Base-by-base conservation (phyloP, 2,797 vertebrate species). In the Lacerta bilineata region DNA sequence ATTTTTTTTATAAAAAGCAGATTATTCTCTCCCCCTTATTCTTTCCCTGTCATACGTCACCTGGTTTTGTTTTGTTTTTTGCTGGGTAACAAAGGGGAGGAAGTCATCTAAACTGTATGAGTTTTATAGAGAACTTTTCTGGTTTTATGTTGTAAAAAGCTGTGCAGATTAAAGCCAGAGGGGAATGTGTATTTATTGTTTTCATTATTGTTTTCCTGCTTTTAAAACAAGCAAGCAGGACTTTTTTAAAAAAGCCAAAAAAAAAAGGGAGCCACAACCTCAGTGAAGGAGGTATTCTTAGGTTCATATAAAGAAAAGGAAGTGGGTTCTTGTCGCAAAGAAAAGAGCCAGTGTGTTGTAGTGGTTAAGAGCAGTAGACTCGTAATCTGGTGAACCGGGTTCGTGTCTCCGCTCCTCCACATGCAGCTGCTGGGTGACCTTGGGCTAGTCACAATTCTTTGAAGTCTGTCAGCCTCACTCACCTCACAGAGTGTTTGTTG, bases 51-150 rank as follows among this genome's bases (percentile, higher is more conserved):
- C n/a, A 66, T 25, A n/a, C 8, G 15, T 36, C 29, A 43, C 59
- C 81, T 29, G 15, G 20, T 10, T n/a, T 17, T 23, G 59, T 80
- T 59, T 61, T 36, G 17, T 9, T 80, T n/a, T 74, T 81, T 50
- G 33, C 43, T 41, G 68, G 27, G 23, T 59, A 86, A 23, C 59
- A 82, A 76, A 75, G 68, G 8, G 76, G 39, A 76, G 55, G 33
- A 36, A 23, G 15, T 75, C 25, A 74, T 89, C 80, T 85, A 74
- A 89, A 66, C 36, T 80, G 68, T 18, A 74, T 36, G 41, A 17
- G 20, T 11, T 29, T 36, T 68, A 46, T 46, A 78, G 2, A 61
- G 68, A 85, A 55, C 23, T 55, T 46, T 68, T 77, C 15, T 75
- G 10, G 18, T n/a, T 84, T 88, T 71, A 4, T 80, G 8, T 46